Base-by-base conservation (phyloP, 2,888 invertebrate species). In the Allacma fusca region DNA sequence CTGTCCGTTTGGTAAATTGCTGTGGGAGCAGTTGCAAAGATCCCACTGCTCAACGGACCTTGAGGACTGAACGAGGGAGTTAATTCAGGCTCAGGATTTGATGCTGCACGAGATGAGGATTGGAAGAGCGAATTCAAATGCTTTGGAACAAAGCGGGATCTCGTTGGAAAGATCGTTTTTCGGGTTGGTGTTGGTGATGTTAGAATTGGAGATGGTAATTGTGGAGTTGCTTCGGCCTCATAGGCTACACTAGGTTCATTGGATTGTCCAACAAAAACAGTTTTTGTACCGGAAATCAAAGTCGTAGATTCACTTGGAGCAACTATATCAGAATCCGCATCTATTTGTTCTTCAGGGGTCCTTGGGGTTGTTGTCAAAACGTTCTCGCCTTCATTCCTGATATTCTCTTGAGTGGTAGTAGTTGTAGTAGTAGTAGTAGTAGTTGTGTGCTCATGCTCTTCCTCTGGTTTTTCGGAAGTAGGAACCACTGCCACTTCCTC, bases 1-100 rank as follows among this genome's bases (percentile, higher is more conserved):
- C 76, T 75, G 34, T 83, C 83, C 12, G 82, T 81, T 80, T 84
- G 83, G 77, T 81, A 83, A 13, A 83, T 80, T n/a, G 81, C 79
- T 0, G 84, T 84, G 16, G 80, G 74, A 7, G 84, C 83, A 21
- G 80, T 80, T 0, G 50, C 21, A 50, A 50, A 50, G 50, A 50
- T 50, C 2, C 50, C 50, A 50, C 50, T 50, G n/a, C 50, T 50
- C n/a, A 50, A 16, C 4, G 50, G n/a, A 12, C 19, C n/a, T 50
- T 50, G 50, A 2, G 29, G 26, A 26, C 23, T 1, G 26, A 72
- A 50, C 12, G 29, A 57, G 16, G 59, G 50, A 13, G 23, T 62
- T 1, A 57, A 16, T 16, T 69, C 69, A 2, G 50, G 28, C 28
- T 34, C 23, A 44, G 26, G n/a, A 13, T n/a, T 50, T 19, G 73